Evolutionary conservation across 2,113 vertebrate species (phyloP).

Genomic region (Arizona elegans): DNA sequence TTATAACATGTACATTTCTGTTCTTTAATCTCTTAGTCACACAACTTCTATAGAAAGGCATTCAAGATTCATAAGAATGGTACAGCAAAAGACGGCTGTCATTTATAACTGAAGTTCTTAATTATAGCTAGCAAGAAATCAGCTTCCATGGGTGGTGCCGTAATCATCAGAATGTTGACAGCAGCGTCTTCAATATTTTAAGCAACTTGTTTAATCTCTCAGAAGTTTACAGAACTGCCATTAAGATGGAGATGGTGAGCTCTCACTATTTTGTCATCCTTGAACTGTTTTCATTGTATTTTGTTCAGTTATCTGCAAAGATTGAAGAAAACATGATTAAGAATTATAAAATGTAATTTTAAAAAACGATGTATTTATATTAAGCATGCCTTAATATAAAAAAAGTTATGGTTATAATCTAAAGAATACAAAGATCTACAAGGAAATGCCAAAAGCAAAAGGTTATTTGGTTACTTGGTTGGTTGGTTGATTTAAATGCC

Average conservation of each 20-base stretch:
- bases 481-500: not conserved
- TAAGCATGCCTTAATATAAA: not conserved
- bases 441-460: not conserved
- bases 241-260: not conserved
- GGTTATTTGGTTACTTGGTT: not conserved
- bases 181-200: slow-evolving; percentile 10
- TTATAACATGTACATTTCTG: not conserved
- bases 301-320: slow-evolving; percentile 12
- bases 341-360: not conserved
- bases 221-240: slow-evolving; percentile 2
- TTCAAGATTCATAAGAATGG: not conserved
- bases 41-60: not conserved
- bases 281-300: slow-evolving; percentile 6
- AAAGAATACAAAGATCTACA: not conserved
- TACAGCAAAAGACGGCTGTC: not conserved
- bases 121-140: slow-evolving; percentile 13
- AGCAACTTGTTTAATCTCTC: not conserved
- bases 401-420: not conserved
- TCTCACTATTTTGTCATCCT: not conserved
- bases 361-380: not conserved
- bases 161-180: not conserved
- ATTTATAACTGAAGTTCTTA: slow-evolving; percentile 4
- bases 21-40: not conserved
- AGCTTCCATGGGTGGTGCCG: not conserved
- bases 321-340: not conserved